Evolutionary conservation across 2,797 vertebrate genomes (phyloP).

Genomic region (Anisognathus igniventris): DNA sequence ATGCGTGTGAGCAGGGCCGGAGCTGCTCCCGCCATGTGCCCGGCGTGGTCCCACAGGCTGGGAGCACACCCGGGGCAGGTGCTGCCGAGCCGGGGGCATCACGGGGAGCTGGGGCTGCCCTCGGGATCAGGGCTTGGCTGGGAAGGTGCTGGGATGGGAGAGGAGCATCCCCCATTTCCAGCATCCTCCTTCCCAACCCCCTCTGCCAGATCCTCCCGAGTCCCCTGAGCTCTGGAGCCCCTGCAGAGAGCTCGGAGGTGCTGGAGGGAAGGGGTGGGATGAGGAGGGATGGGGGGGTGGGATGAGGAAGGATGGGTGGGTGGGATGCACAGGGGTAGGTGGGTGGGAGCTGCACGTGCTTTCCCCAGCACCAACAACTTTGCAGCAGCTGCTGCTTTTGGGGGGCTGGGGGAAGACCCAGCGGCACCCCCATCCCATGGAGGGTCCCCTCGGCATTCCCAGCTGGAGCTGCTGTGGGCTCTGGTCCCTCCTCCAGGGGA

Average conservation of each 20-base stretch:
- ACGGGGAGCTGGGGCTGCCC: fast-evolving
- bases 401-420: fast-evolving
- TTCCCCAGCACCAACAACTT: not conserved
- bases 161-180: not conserved
- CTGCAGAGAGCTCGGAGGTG: not conserved
- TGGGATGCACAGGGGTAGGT: not conserved
- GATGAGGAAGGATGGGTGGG: not conserved
- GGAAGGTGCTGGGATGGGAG: not conserved
- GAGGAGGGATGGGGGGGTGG: not conserved
- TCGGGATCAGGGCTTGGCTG: fast-evolving
- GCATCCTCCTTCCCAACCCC: not conserved
- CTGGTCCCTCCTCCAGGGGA: not conserved
- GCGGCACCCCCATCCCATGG: fast-evolving
- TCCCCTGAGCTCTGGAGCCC: not conserved
- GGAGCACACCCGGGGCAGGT: not conserved
- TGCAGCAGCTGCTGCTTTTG: fast-evolving
- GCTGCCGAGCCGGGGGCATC: fast-evolving
- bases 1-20: not conserved
- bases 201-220: fast-evolving
- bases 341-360: not conserved
- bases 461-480: not conserved
- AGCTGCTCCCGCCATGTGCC: not conserved
- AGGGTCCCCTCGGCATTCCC: not conserved
- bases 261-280: not conserved
- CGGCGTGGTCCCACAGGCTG: fast-evolving